phyloP scores from a whole-genome alignment of 2,113 vertebrate species.

The Sakesphorus luctuosus region DNA sequence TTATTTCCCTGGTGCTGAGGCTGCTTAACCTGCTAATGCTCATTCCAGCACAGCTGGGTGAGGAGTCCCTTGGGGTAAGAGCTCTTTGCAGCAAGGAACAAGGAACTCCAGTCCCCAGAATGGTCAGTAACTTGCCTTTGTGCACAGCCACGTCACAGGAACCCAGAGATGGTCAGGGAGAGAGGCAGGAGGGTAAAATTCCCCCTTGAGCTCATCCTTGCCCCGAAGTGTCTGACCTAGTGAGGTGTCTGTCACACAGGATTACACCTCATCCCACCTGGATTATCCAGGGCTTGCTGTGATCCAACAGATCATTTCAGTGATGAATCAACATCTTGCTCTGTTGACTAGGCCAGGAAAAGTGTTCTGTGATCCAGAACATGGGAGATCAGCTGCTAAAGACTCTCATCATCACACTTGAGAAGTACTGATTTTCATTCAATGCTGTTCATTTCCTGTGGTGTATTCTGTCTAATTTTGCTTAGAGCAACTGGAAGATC shows the following conservation, averaged over 20 bases:
- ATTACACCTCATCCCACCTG: background rate
- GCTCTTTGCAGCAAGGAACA: background rate
- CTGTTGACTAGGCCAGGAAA: background rate
- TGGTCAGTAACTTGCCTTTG: background rate
- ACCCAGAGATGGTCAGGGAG: background rate
- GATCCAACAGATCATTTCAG: background rate
- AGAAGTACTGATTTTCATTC: background rate
- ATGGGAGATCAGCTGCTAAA: background rate
- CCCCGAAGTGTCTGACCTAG: background rate
- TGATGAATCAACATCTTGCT: background rate
- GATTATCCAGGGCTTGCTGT: background rate
- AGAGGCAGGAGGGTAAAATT: background rate
- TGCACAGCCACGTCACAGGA: background rate
- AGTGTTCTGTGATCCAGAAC: fast-evolving
- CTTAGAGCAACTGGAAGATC: background rate
- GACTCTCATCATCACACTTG: background rate
- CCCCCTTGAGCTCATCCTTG: background rate
- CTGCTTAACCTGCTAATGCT: background rate
- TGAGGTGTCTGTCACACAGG: background rate
- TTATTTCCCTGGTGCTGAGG: background rate
- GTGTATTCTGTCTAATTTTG: background rate
- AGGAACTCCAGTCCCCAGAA: background rate
- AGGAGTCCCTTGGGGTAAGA: background rate
- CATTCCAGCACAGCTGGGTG: background rate
- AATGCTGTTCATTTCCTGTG: background rate